Evolutionary conservation across 2,113 vertebrate species (phyloP), one percentile per base, ranked within the genome.

Genomic region (Melanocharis versteri): DNA sequence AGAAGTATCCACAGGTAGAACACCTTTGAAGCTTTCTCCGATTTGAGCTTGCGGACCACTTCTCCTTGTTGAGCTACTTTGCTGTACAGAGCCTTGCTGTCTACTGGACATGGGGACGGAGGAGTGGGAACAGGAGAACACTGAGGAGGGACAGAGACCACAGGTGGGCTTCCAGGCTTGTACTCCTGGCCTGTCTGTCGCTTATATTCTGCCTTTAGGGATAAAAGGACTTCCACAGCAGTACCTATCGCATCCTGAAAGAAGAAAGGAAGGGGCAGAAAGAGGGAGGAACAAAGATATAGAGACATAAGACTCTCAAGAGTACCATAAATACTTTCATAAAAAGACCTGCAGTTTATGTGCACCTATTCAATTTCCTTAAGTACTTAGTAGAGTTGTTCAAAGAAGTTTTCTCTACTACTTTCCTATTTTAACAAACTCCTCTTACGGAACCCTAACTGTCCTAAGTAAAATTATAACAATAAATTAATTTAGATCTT

Each of bases 141-240:
- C 37, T 91, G 86, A 94, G 62, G 35, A 80, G 76, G 78, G 85
- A 93, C 79, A 75, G 7, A n/a, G 56, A 47, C 31, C 65, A 89
- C 82, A 57, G 97, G 97, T 60, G 95, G 93, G 94, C 93, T 97
- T 77, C 98, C 98, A 8, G 98, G 98, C 96, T 99, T 99, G 96
- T 98, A 98, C 30, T 99, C 99, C 93, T 98, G 98, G 86, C 98
- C 98, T 5, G 98, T 98, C 77, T 98, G 93, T 90, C 96, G 97
- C 96, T 99, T 99, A 97, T 98, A 99, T 92, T 98, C 98, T 19
- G 97, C 97, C 96, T 99, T 99, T 82, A 99, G 93, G 84, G 96
- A 95, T 89, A 99, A 96, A 96, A 99, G 98, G 86, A 98, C 96
- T 97, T 99, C 98, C 87, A 99, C 98, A 39, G 98, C 98, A 84